phyloP scores from a whole-genome alignment of 1,140 invertebrate species.

The Oryzaephilus surinamensis region DNA sequence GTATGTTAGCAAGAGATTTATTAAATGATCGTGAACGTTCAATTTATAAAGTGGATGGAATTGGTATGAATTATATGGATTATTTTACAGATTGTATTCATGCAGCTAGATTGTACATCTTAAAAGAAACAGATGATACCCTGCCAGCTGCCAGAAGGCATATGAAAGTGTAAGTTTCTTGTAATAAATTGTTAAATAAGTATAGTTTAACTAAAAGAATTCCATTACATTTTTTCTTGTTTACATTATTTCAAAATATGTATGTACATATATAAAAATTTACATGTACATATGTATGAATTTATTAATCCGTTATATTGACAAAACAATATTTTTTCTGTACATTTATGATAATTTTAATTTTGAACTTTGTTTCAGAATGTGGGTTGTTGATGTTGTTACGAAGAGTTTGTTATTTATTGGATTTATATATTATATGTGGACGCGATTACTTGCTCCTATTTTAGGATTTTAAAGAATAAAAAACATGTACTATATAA shows the following conservation, averaged over 20 bases:
- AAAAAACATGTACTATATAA: neutral
- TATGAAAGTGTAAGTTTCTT: constrained; percentile 56
- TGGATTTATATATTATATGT: constrained; percentile 20
- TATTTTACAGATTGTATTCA: constrained; percentile 66
- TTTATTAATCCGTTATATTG: neutral
- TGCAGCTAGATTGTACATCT: constrained; percentile 61
- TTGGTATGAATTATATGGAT: constrained; percentile 55
- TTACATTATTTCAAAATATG: constrained; percentile 20
- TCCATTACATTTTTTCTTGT: neutral
- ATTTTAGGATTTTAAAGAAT: constrained; percentile 7
- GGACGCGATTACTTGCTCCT: constrained; percentile 7
- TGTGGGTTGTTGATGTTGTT: constrained; percentile 28
- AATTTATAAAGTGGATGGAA: constrained; percentile 58
- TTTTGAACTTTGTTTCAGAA: constrained; percentile 27
- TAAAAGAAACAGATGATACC: constrained; percentile 75
- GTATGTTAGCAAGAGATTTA: constrained; percentile 39
- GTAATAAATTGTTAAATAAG: neutral
- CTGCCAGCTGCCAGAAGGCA: constrained; percentile 68
- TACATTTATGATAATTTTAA: constrained; percentile 1
- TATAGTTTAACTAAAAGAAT: neutral
- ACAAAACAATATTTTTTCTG: no score
- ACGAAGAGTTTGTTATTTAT: constrained; percentile 21
- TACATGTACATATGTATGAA: neutral
- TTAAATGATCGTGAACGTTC: constrained; percentile 53
- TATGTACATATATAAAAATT: constrained; percentile 26